Evolutionary conservation across 2,113 vertebrate genomes (phyloP).

Genomic region (Zapornia atra): DNA sequence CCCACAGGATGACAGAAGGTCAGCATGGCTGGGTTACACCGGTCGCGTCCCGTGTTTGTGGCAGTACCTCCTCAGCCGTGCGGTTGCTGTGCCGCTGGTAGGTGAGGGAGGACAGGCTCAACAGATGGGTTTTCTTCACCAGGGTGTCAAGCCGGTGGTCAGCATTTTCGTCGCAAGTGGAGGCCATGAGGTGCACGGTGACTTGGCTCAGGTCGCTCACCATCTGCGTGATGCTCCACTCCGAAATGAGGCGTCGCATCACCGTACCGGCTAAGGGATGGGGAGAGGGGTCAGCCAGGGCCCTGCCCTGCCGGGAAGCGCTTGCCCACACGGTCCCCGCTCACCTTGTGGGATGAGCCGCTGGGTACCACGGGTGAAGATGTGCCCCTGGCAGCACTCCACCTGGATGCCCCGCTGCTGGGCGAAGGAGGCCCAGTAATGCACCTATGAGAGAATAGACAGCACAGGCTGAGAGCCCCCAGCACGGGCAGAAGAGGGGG

Average conservation of each 20-base stretch:
- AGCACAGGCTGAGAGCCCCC: background rate
- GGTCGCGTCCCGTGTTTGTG: background rate
- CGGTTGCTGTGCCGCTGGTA: slow-evolving; percentile 94
- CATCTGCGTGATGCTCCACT: slow-evolving; percentile 98
- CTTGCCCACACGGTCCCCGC: background rate
- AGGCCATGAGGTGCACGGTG: slow-evolving; percentile 96
- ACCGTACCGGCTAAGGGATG: slow-evolving; percentile 87
- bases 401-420: slow-evolving; percentile 96
- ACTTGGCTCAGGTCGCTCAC: slow-evolving; percentile 92
- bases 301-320: background rate
- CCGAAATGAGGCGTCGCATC: slow-evolving; percentile 96
- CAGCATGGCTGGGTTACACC: background rate
- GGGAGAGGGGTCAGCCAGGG: background rate
- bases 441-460: slow-evolving; percentile 79
- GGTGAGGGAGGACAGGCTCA: slow-evolving; percentile 93
- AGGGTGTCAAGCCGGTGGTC: slow-evolving; percentile 92
- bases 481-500: background rate
- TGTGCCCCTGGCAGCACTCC: slow-evolving; percentile 91
- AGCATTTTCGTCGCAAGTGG: slow-evolving; percentile 89
- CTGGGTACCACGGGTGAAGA: slow-evolving; percentile 93
- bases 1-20: background rate
- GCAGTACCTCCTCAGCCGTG: slow-evolving; percentile 83
- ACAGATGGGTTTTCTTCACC: slow-evolving; percentile 95
- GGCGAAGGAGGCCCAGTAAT: slow-evolving; percentile 98
- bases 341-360: slow-evolving; percentile 95